Evolutionary conservation across 2,113 vertebrate species (phyloP).

Genomic region (Mesitornis unicolor): DNA sequence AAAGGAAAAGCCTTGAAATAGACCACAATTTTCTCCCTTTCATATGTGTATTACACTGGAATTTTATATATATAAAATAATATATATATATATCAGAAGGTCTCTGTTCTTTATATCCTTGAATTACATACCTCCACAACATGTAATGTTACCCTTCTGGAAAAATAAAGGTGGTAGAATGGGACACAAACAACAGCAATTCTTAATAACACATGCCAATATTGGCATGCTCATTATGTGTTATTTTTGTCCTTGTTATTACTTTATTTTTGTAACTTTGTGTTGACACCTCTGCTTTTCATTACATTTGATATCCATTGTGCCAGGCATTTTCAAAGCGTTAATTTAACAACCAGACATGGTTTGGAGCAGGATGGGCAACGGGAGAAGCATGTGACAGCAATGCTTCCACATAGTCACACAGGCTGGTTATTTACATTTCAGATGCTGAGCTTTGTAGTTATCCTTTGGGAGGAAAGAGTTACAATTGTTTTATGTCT

Average conservation of each 20-base stretch:
- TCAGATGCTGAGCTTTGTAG: neutral
- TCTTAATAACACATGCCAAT: neutral
- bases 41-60: neutral
- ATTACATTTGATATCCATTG: neutral
- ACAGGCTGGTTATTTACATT: neutral
- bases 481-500: neutral
- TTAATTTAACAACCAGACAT: neutral
- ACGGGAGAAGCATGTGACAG: neutral
- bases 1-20: conserved; percentile 49
- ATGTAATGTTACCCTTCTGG: neutral
- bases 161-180: neutral
- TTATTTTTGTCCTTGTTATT: neutral
- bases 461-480: neutral
- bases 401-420: neutral
- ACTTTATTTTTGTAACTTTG: neutral
- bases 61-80: neutral
- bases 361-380: neutral
- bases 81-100: neutral
- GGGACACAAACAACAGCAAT: neutral
- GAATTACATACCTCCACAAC: neutral
- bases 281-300: neutral
- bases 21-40: conserved; percentile 27
- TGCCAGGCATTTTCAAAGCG: neutral
- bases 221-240: accelerated
- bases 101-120: neutral